Percentiles rank a stretch among this genome's conserved stretches.
phyloP scores from a whole-genome alignment of 2,113 vertebrate species.

The Ellobius talpinus region DNA sequence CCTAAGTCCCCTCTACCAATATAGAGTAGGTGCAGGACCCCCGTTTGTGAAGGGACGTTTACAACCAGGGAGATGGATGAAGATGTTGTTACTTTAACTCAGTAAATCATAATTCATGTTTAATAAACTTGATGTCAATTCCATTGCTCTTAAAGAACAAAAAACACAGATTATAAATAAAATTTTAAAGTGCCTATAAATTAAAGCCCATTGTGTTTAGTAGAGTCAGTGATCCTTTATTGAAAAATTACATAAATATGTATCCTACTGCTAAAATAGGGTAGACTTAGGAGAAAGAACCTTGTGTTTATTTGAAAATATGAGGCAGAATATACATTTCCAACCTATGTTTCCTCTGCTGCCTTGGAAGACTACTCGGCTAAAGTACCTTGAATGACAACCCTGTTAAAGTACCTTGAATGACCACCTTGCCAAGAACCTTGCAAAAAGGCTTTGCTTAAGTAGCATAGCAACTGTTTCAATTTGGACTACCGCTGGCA shows the following conservation, averaged over 20 bases:
- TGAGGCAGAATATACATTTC: not conserved
- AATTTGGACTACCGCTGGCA: not conserved
- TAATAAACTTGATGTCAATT: not conserved
- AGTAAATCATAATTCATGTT: too few species aligned
- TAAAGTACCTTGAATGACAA: not conserved
- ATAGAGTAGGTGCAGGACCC: not conserved
- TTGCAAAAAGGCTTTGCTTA: too few species aligned
- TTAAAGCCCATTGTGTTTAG: not conserved
- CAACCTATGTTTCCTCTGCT: not conserved
- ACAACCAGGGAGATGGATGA: not conserved
- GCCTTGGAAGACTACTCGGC: not conserved
- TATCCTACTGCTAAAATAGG: not conserved
- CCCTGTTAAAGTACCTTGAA: not conserved
- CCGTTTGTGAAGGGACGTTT: not conserved
- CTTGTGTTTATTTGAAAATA: not conserved
- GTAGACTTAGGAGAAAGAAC: not conserved
- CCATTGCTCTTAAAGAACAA: not conserved
- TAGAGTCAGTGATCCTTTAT: not conserved
- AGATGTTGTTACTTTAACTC: not conserved
- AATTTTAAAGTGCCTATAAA: not conserved
- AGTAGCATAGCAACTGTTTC: not conserved
- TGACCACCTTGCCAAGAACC: not conserved
- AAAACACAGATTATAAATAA: not conserved
- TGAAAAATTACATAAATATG: constrained; percentile 13
- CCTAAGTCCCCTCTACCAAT: not conserved